Base-by-base conservation (phyloP, 2,888 invertebrate genomes). In the Andrena hattorfiana region DNA sequence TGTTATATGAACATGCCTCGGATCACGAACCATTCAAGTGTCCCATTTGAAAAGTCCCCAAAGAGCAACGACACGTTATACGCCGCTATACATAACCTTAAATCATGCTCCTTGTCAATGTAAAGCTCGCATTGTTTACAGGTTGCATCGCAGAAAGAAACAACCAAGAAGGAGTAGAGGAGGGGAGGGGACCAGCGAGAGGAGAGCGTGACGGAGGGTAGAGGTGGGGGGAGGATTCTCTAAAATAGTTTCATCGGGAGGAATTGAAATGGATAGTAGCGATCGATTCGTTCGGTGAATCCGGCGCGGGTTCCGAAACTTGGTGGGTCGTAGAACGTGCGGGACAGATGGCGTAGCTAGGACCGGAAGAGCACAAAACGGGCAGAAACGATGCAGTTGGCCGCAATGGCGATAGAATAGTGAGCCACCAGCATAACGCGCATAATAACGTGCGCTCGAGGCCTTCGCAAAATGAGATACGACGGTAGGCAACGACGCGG, bases 391-490 rank as follows among this genome's bases (percentile, higher is more conserved):
- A 84, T 80, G 85, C 85, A 87, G 87, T 87, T 85, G 85, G 85
- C 72, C 81, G 87, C 87, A 81, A 72, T 70, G 71, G 84, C 86
- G 84, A 86, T 86, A 86, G 86, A 83, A 85, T 86, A 83, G 80
- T 56, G 87, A 81, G 74, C 77, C 69, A 75, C 35, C 51, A 75
- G 84, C 87, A 87, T 87, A 87, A 81, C 87, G 85, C 71, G 83
- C 84, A 81, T 82, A 80, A 87, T 87, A 87, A 87, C 85, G 76
- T 75, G 76, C 73, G 81, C 72, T 82, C 82, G 73, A 81, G 79
- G 81, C 84, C 83, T 81, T 77, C 86, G 84, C 72, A 81, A 86
- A 88, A 88, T 87, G 87, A 87, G 88, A 84, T 81, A 86, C 78
- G 78, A 75, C 72, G 71, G 74, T 63, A 56, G 80, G 67, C 64